Percentiles rank a stretch among this genome's conserved stretches.
phyloP scores from a whole-genome alignment of 2,797 vertebrate species.

The Cossypha niveicapilla region DNA sequence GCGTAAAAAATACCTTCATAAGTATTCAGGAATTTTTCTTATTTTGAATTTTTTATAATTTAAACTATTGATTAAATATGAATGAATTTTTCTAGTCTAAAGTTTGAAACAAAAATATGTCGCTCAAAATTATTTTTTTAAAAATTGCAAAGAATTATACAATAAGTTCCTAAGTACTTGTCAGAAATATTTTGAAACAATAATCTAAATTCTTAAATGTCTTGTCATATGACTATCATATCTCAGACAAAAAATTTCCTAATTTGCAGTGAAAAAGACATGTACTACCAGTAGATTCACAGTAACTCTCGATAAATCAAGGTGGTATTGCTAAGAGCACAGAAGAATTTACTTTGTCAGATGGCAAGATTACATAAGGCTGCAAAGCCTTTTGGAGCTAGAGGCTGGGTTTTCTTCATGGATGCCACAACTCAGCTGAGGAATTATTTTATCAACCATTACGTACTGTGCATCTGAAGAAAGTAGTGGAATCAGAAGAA shows the following conservation, averaged over 20 bases:
- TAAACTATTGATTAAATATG: neutral
- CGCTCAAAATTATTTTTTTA: neutral
- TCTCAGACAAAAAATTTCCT: neutral
- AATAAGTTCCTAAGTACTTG: neutral
- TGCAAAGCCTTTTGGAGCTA: neutral
- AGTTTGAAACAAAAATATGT: neutral
- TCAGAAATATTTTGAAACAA: neutral
- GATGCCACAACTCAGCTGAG: neutral
- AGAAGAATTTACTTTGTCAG: neutral
- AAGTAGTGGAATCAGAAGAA: neutral
- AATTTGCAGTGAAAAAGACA: neutral
- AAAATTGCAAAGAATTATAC: neutral
- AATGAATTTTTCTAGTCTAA: neutral
- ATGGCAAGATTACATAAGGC: neutral
- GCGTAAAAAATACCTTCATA: neutral
- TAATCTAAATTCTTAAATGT: neutral
- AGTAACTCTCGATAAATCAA: neutral
- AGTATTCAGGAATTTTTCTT: neutral
- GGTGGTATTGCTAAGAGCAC: neutral
- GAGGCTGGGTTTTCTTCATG: neutral
- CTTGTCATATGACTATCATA: neutral
- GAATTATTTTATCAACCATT: neutral
- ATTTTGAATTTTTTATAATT: neutral
- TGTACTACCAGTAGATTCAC: neutral
- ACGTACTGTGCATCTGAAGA: neutral